Evolutionary conservation across 2,113 vertebrate species (phyloP).

Genomic region (Edolisoma coerulescens): DNA sequence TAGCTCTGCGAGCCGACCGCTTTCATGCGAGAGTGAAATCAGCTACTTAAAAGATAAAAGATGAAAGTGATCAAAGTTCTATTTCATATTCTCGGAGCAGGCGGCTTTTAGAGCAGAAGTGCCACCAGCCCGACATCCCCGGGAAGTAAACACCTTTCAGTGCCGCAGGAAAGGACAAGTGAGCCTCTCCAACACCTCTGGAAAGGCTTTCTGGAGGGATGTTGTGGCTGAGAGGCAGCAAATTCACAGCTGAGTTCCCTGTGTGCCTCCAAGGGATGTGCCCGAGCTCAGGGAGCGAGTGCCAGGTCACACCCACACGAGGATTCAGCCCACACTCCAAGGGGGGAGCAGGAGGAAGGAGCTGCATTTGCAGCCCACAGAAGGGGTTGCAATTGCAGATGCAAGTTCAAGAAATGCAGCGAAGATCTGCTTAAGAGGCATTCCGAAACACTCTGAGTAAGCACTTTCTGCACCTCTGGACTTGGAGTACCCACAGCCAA

Average conservation of each 20-base stretch:
- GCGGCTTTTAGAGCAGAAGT: neutral
- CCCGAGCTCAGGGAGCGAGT: neutral
- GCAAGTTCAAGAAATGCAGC: neutral
- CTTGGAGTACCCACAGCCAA: neutral
- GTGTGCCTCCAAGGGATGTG: neutral
- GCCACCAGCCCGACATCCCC: neutral
- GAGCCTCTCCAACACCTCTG: neutral
- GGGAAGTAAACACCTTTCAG: neutral
- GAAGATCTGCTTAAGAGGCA: neutral
- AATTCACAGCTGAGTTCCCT: neutral
- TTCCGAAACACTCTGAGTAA: rapidly evolving
- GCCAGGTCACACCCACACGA: neutral
- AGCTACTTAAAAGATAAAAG: conserved; percentile 3
- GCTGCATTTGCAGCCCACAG: neutral
- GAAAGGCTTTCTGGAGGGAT: neutral
- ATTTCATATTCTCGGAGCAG: neutral
- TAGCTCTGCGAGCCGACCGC: neutral
- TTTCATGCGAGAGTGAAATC: neutral
- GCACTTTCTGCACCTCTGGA: neutral
- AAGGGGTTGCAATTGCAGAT: neutral
- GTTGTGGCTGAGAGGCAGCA: neutral
- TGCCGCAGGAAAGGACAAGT: neutral
- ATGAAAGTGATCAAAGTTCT: neutral
- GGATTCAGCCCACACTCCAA: neutral
- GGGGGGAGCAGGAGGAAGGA: neutral